Percentiles rank a stretch among this genome's conserved stretches.
These are phyloP conservation scores for Ophioderma brevispina DNA, from an alignment of 35 echinoderm and acorn worm species.

Conservation along the genomic window DNA sequence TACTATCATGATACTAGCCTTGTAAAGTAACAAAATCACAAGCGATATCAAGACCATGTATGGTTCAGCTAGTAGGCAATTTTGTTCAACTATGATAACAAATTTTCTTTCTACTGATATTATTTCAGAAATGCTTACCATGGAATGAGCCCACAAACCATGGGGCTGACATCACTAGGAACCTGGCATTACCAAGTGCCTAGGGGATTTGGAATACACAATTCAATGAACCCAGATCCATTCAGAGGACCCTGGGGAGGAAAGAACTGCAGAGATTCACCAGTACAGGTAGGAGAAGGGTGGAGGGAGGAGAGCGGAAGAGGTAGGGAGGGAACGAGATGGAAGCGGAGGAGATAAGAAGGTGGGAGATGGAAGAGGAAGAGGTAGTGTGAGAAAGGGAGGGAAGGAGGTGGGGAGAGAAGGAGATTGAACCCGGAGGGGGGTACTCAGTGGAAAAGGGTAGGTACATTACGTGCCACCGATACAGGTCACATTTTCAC, in stretches of 20 bases:
- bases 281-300: slow-evolving; percentile 64
- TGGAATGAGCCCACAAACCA: slow-evolving; percentile 82
- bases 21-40: no score
- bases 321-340: not conserved
- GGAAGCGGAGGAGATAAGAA: not conserved
- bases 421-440: no score
- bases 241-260: slow-evolving; percentile 97
- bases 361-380: not conserved
- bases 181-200: slow-evolving; percentile 81
- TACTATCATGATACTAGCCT: no score
- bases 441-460: no score
- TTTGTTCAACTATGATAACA: no score
- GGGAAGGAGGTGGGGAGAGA: no score
- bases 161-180: slow-evolving; percentile 82
- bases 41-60: no score
- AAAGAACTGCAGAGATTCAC: slow-evolving; percentile 88
- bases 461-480: no score
- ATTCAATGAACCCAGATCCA: slow-evolving; percentile 81
- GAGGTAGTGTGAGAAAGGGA: not conserved
- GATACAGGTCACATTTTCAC: no score
- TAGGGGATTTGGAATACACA: slow-evolving; percentile 74
- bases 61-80: no score
- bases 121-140: slow-evolving; percentile 96
- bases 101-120: not conserved
- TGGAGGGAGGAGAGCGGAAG: no score